A percentile compares a stretch with the other conserved stretches of the same genome.
phyloP scores from a whole-genome alignment of 2,113 vertebrate species.

The Pseudopodoces humilis region DNA sequence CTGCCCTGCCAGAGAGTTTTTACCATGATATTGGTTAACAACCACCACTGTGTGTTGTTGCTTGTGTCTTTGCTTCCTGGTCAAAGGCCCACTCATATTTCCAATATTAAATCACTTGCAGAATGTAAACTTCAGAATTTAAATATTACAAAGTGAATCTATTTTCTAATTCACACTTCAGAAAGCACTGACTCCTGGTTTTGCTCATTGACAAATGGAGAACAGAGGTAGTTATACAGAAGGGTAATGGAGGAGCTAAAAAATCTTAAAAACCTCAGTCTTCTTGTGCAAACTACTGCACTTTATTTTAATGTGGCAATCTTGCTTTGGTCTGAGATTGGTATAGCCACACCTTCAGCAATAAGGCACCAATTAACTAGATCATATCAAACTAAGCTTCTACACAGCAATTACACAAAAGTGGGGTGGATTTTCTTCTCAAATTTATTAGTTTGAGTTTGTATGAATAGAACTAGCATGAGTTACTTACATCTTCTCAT shows the following conservation, averaged over 20 bases:
- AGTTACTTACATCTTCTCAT: not conserved
- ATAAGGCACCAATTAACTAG: not conserved
- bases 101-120: not conserved
- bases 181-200: not conserved
- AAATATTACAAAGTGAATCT: not conserved
- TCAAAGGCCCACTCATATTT: not conserved
- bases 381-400: not conserved
- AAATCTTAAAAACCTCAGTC: accelerated
- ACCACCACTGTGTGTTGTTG: not conserved
- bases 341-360: not conserved
- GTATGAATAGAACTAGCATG: not conserved
- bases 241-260: not conserved
- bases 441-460: not conserved
- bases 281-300: not conserved
- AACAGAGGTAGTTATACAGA: not conserved
- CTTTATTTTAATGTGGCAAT: not conserved
- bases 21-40: not conserved
- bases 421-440: not conserved
- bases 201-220: not conserved
- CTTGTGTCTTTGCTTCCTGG: not conserved
- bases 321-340: not conserved
- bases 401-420: not conserved
- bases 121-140: not conserved
- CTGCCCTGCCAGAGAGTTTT: not conserved
- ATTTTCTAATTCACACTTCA: not conserved